Evolutionary conservation across 2,797 vertebrate species (phyloP), one percentile per base, ranked within the genome.

Genomic region (Cynodonichthys magdalenae): DNA sequence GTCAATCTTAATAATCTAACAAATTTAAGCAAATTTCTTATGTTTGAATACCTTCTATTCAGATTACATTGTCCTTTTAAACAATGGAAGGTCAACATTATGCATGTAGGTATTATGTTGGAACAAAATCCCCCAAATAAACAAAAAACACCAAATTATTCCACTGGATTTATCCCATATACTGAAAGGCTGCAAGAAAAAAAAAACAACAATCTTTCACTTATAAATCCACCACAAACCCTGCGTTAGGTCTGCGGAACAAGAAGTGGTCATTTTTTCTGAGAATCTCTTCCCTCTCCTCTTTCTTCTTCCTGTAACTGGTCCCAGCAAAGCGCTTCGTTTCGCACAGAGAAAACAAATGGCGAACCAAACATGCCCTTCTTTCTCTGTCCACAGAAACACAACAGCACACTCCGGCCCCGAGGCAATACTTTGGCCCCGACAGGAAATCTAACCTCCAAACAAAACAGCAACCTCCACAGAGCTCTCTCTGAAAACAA

Each of bases 361-460:
- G 86, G 14, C 29, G 14, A 48, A 48, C 67, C 87, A 90, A 80
- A 89, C 79, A 71, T 89, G 82, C 64, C 75, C 86, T 87, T 87
- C 79, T 84, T 39, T 85, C 82, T 82, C 81, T 45, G 74, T 87
- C 88, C 88, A 87, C 71, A 84, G 70, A 80, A 84, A 82, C 53
- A 84, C 66, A 81, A 64, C 82, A 66, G 87, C 81, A 85, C 85
- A 71, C 61, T 69, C 65, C 67, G 63, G 82, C 82, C 90, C 84
- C 34, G 1, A 64, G 89, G 90, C 84, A 63, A 64, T 9, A 59
- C 79, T 84, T 74, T 79, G 71, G 28, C 53, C 75, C 83, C 58
- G 59, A 66, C 86, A 89, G 86, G 90, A 91, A 90, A 88, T 88
- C 85, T 88, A 89, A 88, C 87, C 81, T 86, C 79, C 77, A 74